phyloP scores from a whole-genome alignment of 64 coral and sea anemone species.

The Cladopsammia gracilis region DNA sequence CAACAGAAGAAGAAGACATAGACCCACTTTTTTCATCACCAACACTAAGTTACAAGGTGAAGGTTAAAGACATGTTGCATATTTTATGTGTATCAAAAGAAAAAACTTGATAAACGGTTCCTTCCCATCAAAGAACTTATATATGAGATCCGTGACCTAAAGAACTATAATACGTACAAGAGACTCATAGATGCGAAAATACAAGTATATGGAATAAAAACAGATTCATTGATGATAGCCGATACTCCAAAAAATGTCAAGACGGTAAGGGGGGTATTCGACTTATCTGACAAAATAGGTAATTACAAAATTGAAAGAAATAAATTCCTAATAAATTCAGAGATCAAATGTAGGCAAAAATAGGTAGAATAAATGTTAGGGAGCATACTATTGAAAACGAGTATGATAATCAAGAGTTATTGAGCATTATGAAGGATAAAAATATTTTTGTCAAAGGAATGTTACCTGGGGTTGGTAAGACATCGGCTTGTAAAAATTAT shows the following conservation, averaged over 20 bases:
- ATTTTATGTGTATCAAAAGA: constrained; percentile 27
- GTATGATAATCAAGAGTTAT: too few species aligned
- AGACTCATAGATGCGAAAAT: neutral
- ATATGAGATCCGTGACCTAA: constrained; percentile 12
- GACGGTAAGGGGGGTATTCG: neutral
- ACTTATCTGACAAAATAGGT: constrained; percentile 36
- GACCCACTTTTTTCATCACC: too few species aligned
- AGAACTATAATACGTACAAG: constrained; percentile 8
- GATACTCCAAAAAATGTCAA: constrained; percentile 8
- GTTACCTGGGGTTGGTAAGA: constrained; percentile 40
- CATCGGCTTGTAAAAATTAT: constrained; percentile 59
- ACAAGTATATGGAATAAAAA: constrained; percentile 2
- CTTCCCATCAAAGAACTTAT: constrained; percentile 49
- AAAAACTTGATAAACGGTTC: constrained; percentile 28
- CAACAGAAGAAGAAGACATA: constrained; percentile 7
- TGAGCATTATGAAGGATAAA: neutral
- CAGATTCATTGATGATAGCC: neutral
- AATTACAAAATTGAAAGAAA: neutral
- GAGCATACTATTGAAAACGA: too few species aligned
- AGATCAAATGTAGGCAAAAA: too few species aligned
- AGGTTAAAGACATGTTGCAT: constrained; percentile 20
- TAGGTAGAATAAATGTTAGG: too few species aligned
- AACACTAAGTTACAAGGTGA: too few species aligned
- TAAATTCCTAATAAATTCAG: too few species aligned
- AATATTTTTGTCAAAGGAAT: constrained; percentile 37